Percentiles rank a stretch among this genome's conserved stretches.
Conservation (phyloP, 35 echinoderm and acorn worm species). For the Stichopus chloronotus region DNA sequence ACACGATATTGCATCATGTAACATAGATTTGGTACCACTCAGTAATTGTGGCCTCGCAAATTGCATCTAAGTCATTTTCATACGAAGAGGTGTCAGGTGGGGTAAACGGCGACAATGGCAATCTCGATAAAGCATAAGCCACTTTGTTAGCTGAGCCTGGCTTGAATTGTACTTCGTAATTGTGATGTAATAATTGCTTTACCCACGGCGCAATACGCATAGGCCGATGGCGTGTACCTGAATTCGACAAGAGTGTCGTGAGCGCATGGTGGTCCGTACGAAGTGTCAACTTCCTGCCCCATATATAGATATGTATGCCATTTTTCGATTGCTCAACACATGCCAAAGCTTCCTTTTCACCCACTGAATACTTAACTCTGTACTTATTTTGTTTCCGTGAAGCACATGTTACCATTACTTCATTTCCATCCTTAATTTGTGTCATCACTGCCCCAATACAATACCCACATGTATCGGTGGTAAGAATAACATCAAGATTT, state of each 20-base stretch:
- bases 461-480: constrained; percentile 70
- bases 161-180: constrained; percentile 49
- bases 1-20: no score
- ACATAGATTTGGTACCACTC: no score
- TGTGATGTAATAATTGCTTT: constrained; percentile 47
- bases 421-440: constrained; percentile 47
- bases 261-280: constrained; percentile 69
- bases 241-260: constrained; percentile 14
- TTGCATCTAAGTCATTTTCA: no score
- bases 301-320: constrained; percentile 60
- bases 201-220: constrained; percentile 59
- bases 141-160: constrained; percentile 61
- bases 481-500: constrained; percentile 11
- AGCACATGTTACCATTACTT: constrained; percentile 59
- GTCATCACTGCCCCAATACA: constrained; percentile 66
- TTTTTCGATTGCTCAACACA: constrained; percentile 68
- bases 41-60: no score
- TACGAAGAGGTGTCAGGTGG: background rate
- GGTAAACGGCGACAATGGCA: constrained; percentile 2
- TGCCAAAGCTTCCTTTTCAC: constrained; percentile 72
- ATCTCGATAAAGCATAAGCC: constrained; percentile 51
- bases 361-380: constrained; percentile 65
- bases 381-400: constrained; percentile 45
- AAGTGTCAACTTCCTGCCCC: constrained; percentile 58
- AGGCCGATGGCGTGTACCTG: constrained; percentile 41